Evolutionary conservation across 2,113 vertebrate species (phyloP).

Genomic region (Fregata magnificens): DNA sequence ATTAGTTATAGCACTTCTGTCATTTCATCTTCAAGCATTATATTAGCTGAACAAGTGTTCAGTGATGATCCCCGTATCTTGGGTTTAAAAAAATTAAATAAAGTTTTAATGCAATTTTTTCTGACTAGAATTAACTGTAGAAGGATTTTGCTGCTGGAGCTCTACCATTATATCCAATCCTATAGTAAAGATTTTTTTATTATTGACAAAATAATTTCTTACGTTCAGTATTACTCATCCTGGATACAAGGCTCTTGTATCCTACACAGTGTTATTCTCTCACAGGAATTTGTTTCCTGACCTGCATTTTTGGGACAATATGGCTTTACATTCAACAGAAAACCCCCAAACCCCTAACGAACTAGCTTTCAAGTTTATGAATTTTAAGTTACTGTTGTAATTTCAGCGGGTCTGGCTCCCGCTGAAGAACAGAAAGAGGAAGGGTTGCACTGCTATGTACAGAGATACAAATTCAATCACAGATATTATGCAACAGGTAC

Average conservation of each 20-base stretch:
- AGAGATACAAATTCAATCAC: neutral
- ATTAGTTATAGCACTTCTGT: neutral
- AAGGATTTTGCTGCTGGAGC: neutral
- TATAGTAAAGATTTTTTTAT: neutral
- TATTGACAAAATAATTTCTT: neutral
- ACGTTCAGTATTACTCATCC: neutral
- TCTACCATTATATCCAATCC: neutral
- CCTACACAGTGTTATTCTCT: neutral
- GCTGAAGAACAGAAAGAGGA: neutral
- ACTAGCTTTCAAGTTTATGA: neutral
- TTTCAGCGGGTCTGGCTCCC: neutral
- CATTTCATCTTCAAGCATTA: neutral
- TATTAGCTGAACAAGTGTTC: neutral
- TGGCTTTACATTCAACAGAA: neutral
- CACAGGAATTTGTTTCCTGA: neutral
- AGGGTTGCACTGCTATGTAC: too few relatives aligned
- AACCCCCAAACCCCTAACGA: neutral
- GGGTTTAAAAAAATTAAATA: constrained; percentile 18
- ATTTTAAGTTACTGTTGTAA: neutral
- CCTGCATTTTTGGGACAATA: neutral
- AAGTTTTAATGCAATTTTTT: neutral
- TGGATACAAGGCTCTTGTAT: neutral
- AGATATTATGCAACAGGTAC: neutral
- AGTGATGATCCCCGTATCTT: neutral
- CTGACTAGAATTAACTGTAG: neutral